Conservation (phyloP, 2,113 vertebrate species). For the Fregetta grallaria region DNA sequence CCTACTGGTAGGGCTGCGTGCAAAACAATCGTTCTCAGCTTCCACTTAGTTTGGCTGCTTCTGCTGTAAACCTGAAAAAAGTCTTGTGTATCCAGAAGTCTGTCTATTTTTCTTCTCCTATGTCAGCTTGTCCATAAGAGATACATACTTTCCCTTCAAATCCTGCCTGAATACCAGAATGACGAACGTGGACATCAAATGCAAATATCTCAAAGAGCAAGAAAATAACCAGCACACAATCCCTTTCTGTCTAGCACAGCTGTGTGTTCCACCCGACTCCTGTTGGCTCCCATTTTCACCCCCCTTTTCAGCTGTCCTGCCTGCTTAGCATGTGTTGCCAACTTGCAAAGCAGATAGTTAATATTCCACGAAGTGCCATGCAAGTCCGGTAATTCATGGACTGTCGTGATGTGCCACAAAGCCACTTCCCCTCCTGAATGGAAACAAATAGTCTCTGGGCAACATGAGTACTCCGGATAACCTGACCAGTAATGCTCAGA, state of each 20-base stretch:
- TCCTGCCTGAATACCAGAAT: not conserved
- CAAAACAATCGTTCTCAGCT: not conserved
- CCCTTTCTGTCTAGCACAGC: not conserved
- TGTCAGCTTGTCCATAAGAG: not conserved
- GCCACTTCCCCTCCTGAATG: not conserved
- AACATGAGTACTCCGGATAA: not conserved
- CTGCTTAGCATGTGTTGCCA: not conserved
- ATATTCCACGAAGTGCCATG: not conserved
- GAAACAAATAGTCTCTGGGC: conserved; percentile 1
- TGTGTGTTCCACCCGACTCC: not conserved
- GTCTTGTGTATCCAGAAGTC: not conserved
- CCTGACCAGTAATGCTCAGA: not conserved
- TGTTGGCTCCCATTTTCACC: not conserved
- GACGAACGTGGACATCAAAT: not conserved
- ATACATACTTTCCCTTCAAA: not conserved
- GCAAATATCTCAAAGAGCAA: conserved; percentile 34
- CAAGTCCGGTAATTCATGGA: not conserved
- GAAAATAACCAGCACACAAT: conserved; percentile 10
- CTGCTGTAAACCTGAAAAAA: not conserved
- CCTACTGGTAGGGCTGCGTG: not conserved
- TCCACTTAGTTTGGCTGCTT: not conserved
- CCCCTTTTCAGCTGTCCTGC: not conserved
- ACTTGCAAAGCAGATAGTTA: not conserved
- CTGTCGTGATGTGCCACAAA: not conserved
- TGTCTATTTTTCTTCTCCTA: not conserved